A percentile compares a stretch with the other conserved stretches of the same genome.
Evolutionary conservation across 2,113 vertebrate genomes (phyloP).

Genomic region (Xyliphius kryptos): DNA sequence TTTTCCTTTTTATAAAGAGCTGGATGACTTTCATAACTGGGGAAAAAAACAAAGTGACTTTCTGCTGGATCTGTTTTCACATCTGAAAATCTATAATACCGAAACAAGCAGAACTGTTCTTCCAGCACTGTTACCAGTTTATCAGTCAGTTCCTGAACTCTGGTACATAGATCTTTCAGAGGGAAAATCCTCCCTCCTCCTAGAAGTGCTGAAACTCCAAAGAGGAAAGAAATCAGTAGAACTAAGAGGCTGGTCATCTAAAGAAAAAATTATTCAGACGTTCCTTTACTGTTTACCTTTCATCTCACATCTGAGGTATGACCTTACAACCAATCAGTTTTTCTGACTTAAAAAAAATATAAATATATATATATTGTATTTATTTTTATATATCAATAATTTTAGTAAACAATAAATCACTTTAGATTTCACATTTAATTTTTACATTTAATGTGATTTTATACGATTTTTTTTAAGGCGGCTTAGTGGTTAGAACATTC

Average conservation of each 20-base stretch:
- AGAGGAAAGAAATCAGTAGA: slow-evolving; percentile 16
- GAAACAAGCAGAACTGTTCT: slow-evolving; percentile 26
- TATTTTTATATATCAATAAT: too few relatives aligned
- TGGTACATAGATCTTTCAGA: slow-evolving; percentile 6
- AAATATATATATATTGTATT: too few relatives aligned
- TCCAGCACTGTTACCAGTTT: slow-evolving; percentile 26
- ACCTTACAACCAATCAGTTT: too few relatives aligned
- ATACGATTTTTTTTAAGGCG: too few relatives aligned
- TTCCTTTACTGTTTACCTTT: slow-evolving; percentile 25
- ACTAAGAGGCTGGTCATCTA: slow-evolving; percentile 14
- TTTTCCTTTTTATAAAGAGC: slow-evolving; percentile 20
- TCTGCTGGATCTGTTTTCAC: slow-evolving; percentile 28
- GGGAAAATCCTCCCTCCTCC: background rate
- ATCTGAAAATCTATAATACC: slow-evolving; percentile 27
- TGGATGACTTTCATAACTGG: background rate
- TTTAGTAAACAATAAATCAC: too few relatives aligned
- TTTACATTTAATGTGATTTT: too few relatives aligned
- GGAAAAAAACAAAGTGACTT: background rate
- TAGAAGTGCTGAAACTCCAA: slow-evolving; percentile 25
- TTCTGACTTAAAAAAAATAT: too few relatives aligned
- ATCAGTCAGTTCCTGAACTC: slow-evolving; percentile 23
- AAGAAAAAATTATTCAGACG: slow-evolving; percentile 14
- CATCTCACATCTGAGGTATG: slow-evolving; percentile 16
- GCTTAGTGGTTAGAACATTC: too few relatives aligned
- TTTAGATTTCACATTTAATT: too few relatives aligned